Evolutionary conservation across 2,113 vertebrate species (phyloP), one percentile per base, ranked within the genome.

Genomic region (Hiodon alosoides): DNA sequence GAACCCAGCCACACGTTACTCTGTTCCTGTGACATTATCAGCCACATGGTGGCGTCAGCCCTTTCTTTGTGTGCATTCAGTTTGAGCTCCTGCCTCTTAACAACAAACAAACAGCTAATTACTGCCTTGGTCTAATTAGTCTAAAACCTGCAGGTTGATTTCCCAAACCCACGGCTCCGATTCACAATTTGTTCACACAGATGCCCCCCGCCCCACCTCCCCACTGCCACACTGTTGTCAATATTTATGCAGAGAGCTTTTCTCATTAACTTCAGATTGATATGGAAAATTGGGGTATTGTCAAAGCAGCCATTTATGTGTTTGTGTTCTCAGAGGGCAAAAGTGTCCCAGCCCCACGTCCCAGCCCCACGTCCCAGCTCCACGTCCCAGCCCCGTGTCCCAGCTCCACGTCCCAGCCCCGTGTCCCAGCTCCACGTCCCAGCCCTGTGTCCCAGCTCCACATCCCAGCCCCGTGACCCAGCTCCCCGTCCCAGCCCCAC

Each of bases 111-210:
- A 82, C 81, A 72, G 79, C 76, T 82, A 78, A 87, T 82, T 80
- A 71, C 67, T 81, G 77, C 74, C 53, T 61, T 73, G 58, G 64
- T 71, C 74, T 84, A 80, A 88, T 86, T 82, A 81, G 74, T 69
- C 73, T 62, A 54, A 76, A 76, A 48, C 70, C 70, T 78, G 71
- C 51, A n/a, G 57, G 65, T 64, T 87, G 85, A 90, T 84, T 89
- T 88, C 82, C 82, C 82, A 52, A 69, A 83, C 77, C 71, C 8
- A 74, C 58, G 46, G 53, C 79, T 83, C 80, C 76, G 70, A 83
- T 83, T 81, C 58, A n/a, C 52, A 77, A 55, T 72, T 84, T 65
- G 71, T 55, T 74, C 51, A 51, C 70, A 73, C 67, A 75, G 58
- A 77, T 69, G 53, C 54, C 6, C 51, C 48, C 67, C 55, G 46